These are phyloP conservation scores for Micoletzkya japonica DNA, from an alignment of 2,888 invertebrate genomes.

Conservation along the genomic window DNA sequence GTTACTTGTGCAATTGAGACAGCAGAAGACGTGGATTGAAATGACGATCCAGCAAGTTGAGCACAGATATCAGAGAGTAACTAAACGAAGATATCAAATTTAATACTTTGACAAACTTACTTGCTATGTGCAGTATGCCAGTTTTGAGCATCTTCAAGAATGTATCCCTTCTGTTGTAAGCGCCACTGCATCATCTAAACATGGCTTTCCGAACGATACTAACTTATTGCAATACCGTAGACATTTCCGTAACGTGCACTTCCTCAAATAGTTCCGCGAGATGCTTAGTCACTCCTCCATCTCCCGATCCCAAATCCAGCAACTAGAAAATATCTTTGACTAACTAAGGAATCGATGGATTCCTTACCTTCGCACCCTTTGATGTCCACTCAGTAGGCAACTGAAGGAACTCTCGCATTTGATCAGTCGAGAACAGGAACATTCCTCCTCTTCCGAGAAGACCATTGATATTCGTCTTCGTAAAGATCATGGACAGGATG, in stretches of 20 bases:
- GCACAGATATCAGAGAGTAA: constrained; percentile 78
- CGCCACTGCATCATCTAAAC: constrained; percentile 78
- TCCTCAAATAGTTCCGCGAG: constrained; percentile 75
- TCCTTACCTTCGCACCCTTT: constrained; percentile 33
- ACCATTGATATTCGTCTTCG: constrained; percentile 93
- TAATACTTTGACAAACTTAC: constrained; percentile 12
- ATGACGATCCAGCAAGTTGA: constrained; percentile 89
- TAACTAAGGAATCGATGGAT: neutral
- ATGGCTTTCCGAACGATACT: neutral
- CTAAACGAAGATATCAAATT: constrained; percentile 65
- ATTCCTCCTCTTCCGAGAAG: constrained; percentile 78
- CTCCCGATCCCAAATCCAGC: constrained; percentile 91
- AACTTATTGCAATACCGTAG: constrained; percentile 68
- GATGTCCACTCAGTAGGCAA: constrained; percentile 36
- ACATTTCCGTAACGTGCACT: constrained; percentile 88
- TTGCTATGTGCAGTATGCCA: constrained; percentile 44
- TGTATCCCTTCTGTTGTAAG: constrained; percentile 77
- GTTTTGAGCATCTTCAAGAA: constrained; percentile 70
- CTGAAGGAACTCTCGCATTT: constrained; percentile 75
- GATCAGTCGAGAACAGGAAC: constrained; percentile 87
- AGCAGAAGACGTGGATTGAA: constrained; percentile 81
- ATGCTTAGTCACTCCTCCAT: constrained; percentile 86
- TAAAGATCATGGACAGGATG: constrained; percentile 86
- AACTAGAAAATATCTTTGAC: constrained; percentile 52
- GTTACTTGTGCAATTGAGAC: constrained; percentile 72